Evolutionary conservation across 2,113 vertebrate species (phyloP).

Genomic region (Myocastor coypus): DNA sequence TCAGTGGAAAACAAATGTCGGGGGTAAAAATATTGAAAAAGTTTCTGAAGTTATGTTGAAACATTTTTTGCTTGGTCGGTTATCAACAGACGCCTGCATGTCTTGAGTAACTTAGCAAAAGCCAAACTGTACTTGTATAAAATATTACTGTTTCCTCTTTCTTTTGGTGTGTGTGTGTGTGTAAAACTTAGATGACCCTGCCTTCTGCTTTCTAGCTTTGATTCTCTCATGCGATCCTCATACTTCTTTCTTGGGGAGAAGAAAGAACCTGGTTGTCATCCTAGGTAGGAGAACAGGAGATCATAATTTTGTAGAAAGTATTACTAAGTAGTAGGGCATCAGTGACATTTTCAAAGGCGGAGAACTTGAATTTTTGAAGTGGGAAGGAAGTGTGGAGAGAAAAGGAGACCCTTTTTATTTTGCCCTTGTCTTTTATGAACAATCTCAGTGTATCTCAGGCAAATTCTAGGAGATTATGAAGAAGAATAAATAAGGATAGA

Average conservation of each 20-base stretch:
- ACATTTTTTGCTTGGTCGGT: constrained; percentile 82
- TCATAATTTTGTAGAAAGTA: background rate
- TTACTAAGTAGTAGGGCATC: background rate
- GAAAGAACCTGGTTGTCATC: background rate
- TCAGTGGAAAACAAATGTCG: constrained; percentile 77
- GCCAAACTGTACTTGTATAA: constrained; percentile 65
- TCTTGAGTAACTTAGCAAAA: constrained; percentile 78
- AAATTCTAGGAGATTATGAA: background rate
- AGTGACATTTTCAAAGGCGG: background rate
- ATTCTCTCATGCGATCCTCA: constrained; percentile 11
- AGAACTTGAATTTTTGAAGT: background rate
- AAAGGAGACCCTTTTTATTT: background rate
- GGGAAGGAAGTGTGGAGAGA: background rate
- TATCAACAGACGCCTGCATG: constrained; percentile 84
- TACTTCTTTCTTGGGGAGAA: background rate
- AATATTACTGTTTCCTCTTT: constrained; percentile 66
- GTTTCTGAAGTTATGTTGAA: constrained; percentile 84
- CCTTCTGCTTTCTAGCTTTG: constrained; percentile 72
- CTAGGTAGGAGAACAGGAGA: background rate
- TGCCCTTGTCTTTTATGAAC: background rate
- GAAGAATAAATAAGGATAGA: background rate
- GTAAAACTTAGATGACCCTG: constrained; percentile 52
- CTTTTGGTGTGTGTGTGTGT: background rate
- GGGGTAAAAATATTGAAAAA: constrained; percentile 80
- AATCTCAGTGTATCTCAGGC: background rate